Evolutionary conservation across 1,140 invertebrate genomes (phyloP), one percentile per base, ranked within the genome.

Genomic region (Brachystomella parvula): DNA sequence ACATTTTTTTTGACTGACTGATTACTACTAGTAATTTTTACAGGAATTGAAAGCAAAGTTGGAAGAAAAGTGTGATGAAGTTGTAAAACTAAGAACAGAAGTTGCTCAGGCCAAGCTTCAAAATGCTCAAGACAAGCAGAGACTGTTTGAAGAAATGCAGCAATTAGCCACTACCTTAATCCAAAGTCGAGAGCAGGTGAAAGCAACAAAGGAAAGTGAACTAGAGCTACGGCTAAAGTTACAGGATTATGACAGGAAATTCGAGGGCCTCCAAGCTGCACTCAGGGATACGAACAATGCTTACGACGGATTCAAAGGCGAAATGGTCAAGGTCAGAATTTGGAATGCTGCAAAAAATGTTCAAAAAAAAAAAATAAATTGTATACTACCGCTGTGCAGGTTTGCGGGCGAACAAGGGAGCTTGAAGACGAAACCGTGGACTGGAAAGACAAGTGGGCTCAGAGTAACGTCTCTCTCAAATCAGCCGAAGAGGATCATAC

Each of bases 361-460:
- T 12, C 26, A 3, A 62, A 49, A 30, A 28, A 53, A 12, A 53
- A 62, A 9, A 28, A 29, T 58, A 33, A 12, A n/a, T 47, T 33
- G 24, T 33, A 35, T 47, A 19, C 0, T 19, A 53, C 3, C 53
- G 6, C 26, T 66, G 1, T 28, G 33, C 2, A 70, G 64, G 58
- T 70, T 58, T 57, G 31, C 9, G 60, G 33, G 1, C 65, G 47
- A 61, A 67, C 68, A 17, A 70, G 64, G 53, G 67, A 71, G 21
- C 65, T 73, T 21, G 72, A 73, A 29, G 47, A 47, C 2, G 72
- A 73, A 61, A 66, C 72, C 21, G 26, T 62, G 1, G 28, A 67
- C n/a, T 73, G 72, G 72, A 64, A 73, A 57, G 64, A 61, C 28
- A 66, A 53, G 61, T 73, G 72, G 72, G 69, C 71, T 47, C 62